Evolutionary conservation across 2,888 invertebrate genomes (phyloP).

Genomic region (Monoplex corrugatus): DNA sequence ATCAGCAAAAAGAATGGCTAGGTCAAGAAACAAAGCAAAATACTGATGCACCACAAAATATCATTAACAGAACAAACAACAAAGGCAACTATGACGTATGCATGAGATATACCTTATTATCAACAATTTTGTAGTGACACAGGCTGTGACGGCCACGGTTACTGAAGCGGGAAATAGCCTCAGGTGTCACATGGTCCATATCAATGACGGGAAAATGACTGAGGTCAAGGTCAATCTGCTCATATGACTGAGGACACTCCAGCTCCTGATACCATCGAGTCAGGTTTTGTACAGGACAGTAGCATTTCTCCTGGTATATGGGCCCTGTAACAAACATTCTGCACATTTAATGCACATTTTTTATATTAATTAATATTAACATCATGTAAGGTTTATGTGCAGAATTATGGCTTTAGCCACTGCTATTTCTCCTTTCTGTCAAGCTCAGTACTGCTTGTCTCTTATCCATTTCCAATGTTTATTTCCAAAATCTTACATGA

Average conservation of each 20-base stretch:
- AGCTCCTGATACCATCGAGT: constrained; percentile 87
- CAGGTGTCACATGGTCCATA: constrained; percentile 86
- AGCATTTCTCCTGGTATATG: constrained; percentile 91
- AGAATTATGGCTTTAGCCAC: no score
- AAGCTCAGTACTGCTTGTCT: no score
- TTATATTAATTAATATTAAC: no score
- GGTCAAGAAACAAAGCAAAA: no score
- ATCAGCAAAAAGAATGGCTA: no score
- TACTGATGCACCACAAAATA: no score
- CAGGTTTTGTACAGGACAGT: constrained; percentile 88
- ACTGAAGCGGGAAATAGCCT: constrained; percentile 88
- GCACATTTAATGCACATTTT: no score
- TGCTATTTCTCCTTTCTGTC: no score
- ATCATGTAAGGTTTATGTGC: no score
- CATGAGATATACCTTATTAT: constrained; percentile 86
- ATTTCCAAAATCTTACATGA: no score
- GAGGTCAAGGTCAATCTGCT: constrained; percentile 89
- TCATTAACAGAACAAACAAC: no score
- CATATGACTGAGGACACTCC: constrained; percentile 84
- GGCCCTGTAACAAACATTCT: constrained; percentile 83
- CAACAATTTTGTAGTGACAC: constrained; percentile 93
- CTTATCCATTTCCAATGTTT: no score
- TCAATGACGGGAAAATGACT: constrained; percentile 86
- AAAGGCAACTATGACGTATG: not conserved
- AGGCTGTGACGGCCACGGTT: constrained; percentile 91